phyloP scores from a whole-genome alignment of 2,113 vertebrate genomes.

The Pycnonotus jocosus region DNA sequence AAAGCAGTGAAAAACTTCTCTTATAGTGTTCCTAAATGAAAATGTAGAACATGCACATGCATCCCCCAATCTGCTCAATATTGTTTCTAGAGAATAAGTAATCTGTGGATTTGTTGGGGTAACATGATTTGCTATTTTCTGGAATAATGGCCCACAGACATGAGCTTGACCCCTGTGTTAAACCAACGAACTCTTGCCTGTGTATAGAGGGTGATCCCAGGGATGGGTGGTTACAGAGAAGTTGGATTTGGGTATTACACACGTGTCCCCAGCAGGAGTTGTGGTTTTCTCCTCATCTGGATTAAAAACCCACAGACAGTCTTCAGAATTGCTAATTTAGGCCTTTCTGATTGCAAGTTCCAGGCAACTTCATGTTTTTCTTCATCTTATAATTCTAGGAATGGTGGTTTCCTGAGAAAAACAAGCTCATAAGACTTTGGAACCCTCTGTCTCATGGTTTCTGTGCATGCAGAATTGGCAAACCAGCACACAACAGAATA shows the following conservation, averaged over 20 bases:
- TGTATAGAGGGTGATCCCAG: neutral
- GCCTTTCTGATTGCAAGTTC: neutral
- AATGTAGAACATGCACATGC: neutral
- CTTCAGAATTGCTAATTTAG: neutral
- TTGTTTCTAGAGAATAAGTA: neutral
- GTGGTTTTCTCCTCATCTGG: neutral
- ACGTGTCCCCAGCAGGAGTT: neutral
- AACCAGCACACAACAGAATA: neutral
- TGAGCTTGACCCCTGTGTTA: neutral
- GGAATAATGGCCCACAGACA: neutral
- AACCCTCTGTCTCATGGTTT: neutral
- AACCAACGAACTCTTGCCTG: neutral
- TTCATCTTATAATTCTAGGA: neutral
- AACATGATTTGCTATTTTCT: neutral
- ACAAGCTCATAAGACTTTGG: neutral
- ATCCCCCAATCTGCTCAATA: neutral
- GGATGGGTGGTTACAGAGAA: neutral
- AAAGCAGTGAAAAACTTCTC: neutral
- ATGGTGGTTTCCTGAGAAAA: neutral
- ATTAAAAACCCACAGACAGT: neutral
- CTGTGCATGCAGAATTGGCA: neutral
- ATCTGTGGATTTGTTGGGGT: neutral
- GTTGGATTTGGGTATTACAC: neutral
- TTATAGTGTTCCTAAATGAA: neutral
- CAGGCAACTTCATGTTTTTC: neutral